Percentiles rank a stretch among this genome's conserved stretches.
Evolutionary conservation across 2,113 vertebrate genomes (phyloP).

Genomic region (Canis aureus): DNA sequence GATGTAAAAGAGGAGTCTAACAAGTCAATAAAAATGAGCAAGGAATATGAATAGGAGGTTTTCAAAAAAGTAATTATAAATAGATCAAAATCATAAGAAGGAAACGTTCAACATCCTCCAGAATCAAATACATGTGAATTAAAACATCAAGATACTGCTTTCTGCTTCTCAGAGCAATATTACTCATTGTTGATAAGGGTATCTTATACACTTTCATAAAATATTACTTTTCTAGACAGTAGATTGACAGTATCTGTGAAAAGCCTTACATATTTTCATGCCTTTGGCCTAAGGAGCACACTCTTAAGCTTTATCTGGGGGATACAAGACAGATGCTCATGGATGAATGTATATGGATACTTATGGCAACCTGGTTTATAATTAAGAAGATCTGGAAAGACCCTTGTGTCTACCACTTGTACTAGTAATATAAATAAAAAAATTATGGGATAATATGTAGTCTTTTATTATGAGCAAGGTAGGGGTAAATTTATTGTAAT

Average conservation of each 20-base stretch:
- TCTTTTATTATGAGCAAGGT: background rate
- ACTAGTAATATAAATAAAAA: background rate
- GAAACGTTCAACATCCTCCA: background rate
- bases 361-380: background rate
- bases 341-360: too few species aligned
- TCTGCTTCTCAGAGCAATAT: background rate
- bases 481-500: background rate
- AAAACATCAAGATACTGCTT: background rate
- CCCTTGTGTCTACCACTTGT: background rate
- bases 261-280: background rate
- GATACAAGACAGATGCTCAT: background rate
- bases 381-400: background rate
- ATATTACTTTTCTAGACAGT: background rate
- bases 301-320: background rate
- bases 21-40: background rate
- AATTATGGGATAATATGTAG: background rate
- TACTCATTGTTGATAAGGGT: background rate
- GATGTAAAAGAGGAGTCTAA: background rate
- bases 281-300: background rate
- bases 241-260: background rate
- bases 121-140: constrained; percentile 28
- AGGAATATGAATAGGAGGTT: background rate
- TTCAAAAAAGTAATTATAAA: background rate
- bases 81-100: background rate
- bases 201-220: background rate